A percentile compares a stretch with the other conserved stretches of the same genome.
phyloP scores from a whole-genome alignment of 2,888 invertebrate genomes.

The Thysanoteuthis rhombus region DNA sequence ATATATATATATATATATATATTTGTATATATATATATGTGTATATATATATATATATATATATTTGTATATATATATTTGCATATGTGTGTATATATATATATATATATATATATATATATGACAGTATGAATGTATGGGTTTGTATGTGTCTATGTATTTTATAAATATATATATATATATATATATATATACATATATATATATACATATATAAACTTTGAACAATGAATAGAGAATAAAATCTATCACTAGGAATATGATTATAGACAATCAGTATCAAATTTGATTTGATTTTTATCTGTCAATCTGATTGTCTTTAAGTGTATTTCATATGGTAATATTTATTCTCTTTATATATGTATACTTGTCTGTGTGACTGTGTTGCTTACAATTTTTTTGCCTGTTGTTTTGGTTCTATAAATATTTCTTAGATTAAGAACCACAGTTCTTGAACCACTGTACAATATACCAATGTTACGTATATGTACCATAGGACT shows the following conservation, averaged over 20 bases:
- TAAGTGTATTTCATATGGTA: neutral
- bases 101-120: neutral
- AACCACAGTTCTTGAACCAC: conserved; percentile 17
- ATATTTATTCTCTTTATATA: neutral
- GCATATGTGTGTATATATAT: neutral
- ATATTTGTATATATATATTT: neutral
- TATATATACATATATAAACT: neutral
- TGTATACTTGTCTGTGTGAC: neutral
- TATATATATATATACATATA: neutral
- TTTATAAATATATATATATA: no score
- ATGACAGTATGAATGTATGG: neutral
- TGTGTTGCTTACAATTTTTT: neutral
- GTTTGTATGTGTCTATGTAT: neutral
- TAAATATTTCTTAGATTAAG: conserved; percentile 27
- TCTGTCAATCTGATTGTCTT: neutral
- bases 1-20: no score
- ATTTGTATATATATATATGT: neutral
- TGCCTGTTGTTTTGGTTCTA: conserved; percentile 17
- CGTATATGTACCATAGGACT: conserved; percentile 28
- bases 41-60: neutral
- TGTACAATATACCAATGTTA: conserved; percentile 28
- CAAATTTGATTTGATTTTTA: neutral
- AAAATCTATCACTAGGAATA: neutral
- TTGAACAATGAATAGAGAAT: neutral
- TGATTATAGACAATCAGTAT: neutral